These are phyloP conservation scores for Drosophila navojoa DNA, from an alignment of 1,140 invertebrate genomes.

Conservation along the genomic window DNA sequence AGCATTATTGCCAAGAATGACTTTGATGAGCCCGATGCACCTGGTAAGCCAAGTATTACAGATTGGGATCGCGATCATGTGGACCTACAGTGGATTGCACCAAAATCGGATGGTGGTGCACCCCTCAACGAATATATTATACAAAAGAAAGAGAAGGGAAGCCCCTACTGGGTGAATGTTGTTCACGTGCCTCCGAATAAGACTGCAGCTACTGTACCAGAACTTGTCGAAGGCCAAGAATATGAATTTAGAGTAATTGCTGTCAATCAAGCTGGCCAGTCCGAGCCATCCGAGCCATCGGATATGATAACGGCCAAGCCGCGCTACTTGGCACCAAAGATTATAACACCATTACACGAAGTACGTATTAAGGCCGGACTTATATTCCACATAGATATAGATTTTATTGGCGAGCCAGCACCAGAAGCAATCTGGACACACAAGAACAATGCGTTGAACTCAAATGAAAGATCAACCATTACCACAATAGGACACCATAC, in stretches of 20 bases:
- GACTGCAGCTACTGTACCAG: conserved; percentile 92
- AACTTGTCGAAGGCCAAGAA: conserved; percentile 96
- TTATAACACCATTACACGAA: conserved; percentile 94
- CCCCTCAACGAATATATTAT: conserved; percentile 97
- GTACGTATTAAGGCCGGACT: conserved; percentile 95
- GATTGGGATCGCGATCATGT: conserved; percentile 98
- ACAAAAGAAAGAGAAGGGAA: conserved; percentile 98
- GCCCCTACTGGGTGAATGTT: conserved; percentile 95
- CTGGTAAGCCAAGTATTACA: conserved; percentile 93
- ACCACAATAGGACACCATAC: conserved; percentile 96
- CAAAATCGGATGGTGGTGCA: conserved; percentile 94
- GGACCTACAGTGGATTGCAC: conserved; percentile 94
- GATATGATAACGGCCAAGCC: conserved; percentile 94
- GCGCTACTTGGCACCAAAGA: conserved; percentile 95
- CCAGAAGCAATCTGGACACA: conserved; percentile 93
- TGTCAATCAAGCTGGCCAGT: conserved; percentile 97
- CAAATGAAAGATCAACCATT: conserved; percentile 92
- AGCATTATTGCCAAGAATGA: conserved; percentile 97
- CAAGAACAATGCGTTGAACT: conserved; percentile 87
- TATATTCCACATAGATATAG: conserved; percentile 95
- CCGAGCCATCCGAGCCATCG: conserved; percentile 96
- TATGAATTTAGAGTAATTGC: conserved; percentile 98
- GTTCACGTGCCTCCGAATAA: conserved; percentile 92
- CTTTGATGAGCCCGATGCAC: conserved; percentile 95
- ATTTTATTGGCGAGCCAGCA: conserved; percentile 94